phyloP scores from a whole-genome alignment of 2,113 vertebrate species.

The Etheostoma cragini region DNA sequence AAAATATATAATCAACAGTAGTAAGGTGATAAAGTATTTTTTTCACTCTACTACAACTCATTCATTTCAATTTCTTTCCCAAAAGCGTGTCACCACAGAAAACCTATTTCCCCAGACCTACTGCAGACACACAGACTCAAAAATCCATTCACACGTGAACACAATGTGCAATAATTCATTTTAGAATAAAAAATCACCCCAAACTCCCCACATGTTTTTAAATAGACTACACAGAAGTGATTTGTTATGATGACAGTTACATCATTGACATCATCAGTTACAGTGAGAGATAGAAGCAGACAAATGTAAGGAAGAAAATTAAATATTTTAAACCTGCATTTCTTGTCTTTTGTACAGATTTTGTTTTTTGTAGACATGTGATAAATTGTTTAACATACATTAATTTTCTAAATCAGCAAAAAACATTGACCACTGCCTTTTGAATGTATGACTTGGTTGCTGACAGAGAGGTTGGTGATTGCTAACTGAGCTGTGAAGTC shows the following conservation, averaged over 20 bases:
- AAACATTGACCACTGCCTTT: not conserved
- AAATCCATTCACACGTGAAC: conserved; percentile 22
- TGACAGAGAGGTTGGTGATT: not conserved
- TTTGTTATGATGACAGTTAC: conserved; percentile 22
- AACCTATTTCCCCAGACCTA: not conserved
- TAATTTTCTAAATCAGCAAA: not conserved
- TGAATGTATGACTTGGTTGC: not conserved
- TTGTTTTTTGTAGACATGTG: not conserved
- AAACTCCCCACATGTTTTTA: not conserved
- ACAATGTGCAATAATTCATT: conserved; percentile 43
- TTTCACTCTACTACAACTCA: not conserved
- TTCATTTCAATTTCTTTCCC: not conserved
- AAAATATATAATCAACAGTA: not conserved
- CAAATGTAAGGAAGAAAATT: conserved; percentile 22
- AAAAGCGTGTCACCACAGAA: not conserved
- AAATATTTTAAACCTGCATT: not conserved
- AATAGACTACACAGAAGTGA: conserved; percentile 37
- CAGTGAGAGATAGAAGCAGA: conserved; percentile 1
- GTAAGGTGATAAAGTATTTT: not conserved
- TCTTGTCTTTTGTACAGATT: not conserved
- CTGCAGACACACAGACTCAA: not conserved
- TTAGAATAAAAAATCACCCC: not conserved
- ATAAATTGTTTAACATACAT: not conserved
- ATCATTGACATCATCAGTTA: too few relatives aligned
- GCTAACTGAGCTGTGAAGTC: not conserved